A percentile compares a stretch with the other conserved stretches of the same genome.
These are phyloP conservation scores for Agelastica alni DNA, from an alignment of 2,888 invertebrate genomes.

Conservation along the genomic window DNA sequence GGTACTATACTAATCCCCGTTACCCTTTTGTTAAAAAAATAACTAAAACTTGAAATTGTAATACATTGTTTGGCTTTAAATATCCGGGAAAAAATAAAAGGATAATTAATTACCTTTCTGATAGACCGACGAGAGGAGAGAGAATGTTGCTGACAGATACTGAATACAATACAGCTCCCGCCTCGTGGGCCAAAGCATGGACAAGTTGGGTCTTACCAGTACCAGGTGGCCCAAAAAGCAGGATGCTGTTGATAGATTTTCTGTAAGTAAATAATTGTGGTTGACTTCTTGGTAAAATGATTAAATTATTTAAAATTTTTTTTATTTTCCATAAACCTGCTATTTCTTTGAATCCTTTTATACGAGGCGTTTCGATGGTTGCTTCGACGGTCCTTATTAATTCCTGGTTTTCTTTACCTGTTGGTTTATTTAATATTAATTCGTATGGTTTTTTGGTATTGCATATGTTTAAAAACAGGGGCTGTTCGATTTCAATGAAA, in stretches of 20 bases:
- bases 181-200: constrained; percentile 58
- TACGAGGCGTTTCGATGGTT: constrained; percentile 43
- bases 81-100: too few species aligned
- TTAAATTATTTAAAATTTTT: constrained; percentile 56
- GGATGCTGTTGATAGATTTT: constrained; percentile 58
- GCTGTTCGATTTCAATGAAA: too few species aligned
- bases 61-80: too few species aligned
- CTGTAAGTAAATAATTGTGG: constrained; percentile 61
- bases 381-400: constrained; percentile 15
- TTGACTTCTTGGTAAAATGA: constrained; percentile 60
- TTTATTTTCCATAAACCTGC: constrained; percentile 60
- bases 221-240: constrained; percentile 61
- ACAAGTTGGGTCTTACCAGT: constrained; percentile 58
- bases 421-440: not conserved
- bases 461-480: too few species aligned
- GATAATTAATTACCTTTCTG: constrained; percentile 58
- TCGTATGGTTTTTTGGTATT: constrained; percentile 1
- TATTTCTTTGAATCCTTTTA: constrained; percentile 56
- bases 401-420: constrained; percentile 1
- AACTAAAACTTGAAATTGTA: too few species aligned
- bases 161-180: constrained; percentile 58
- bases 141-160: constrained; percentile 61
- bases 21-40: too few species aligned
- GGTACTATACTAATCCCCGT: too few species aligned
- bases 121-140: constrained; percentile 62